Base-by-base conservation (phyloP, 2,888 invertebrate genomes). In the Caenorhabditis sinica region DNA sequence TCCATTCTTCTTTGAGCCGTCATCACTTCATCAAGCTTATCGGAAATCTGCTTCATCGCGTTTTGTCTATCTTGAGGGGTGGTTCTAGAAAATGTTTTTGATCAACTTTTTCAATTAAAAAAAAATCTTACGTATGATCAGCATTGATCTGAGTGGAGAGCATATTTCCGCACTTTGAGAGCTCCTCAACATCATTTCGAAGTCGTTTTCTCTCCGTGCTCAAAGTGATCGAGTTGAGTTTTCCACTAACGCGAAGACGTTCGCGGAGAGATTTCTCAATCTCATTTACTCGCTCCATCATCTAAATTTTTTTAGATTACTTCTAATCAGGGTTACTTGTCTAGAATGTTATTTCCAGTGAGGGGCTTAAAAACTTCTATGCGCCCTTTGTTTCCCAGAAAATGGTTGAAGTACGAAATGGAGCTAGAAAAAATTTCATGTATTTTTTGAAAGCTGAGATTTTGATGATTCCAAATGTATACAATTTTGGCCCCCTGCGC, bases 91-190 rank as follows among this genome's bases (percentile, higher is more conserved):
- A n/a, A 43, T 36, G 63, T 15, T 6, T n/a, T 45, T 5, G 9
- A 28, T 13, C 20, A 2, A 17, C 40, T 2, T 23, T 25, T n/a
- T n/a, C n/a, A n/a, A n/a, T n/a, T n/a, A n/a, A n/a, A n/a, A n/a
- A n/a, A 66, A 23, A 63, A 13, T 4, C 49, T 58, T 45, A 85
- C 85, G 74, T 49, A 33, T 88, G 85, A 69, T 89, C 87, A 4
- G 82, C 85, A 69, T 89, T 87, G 28, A 88, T 87, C 56, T 89
- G 88, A 0, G 85, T 83, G 3, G 76, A 71, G 2, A 89, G 68
- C 83, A 88, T 81, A 45, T 84, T 85, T 51, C 83, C 86, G 33
- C 89, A 88, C 56, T 85, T 87, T 30, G 83, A 76, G 63, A 89
- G 72, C 56, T 89, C 88, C 11, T 82, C 83, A 6, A 88, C 83